Conservation (phyloP, 2,888 invertebrate species). For the Drosophila subquinaria region DNA sequence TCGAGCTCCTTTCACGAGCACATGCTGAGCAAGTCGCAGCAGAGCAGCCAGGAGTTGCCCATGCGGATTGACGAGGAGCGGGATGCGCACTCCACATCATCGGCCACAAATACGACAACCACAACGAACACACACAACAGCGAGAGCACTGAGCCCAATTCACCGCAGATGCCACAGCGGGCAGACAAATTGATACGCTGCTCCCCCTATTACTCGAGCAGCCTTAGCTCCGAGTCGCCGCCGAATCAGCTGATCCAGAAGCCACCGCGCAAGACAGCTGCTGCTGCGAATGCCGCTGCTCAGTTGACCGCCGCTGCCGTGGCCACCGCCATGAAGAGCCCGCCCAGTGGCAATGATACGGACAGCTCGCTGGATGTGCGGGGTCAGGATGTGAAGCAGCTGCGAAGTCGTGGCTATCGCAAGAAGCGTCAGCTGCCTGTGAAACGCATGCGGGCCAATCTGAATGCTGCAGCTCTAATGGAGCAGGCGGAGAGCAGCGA, state of each 20-base stretch:
- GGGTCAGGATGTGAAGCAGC: slow-evolving; percentile 89
- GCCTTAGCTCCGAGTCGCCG: slow-evolving; percentile 91
- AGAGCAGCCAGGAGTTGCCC: slow-evolving; percentile 83
- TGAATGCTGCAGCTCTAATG: slow-evolving; percentile 77
- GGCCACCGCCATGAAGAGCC: slow-evolving; percentile 88
- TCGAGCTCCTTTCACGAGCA: slow-evolving; percentile 89
- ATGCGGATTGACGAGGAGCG: slow-evolving; percentile 87
- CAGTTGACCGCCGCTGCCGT: slow-evolving; percentile 54
- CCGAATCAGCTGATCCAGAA: slow-evolving; percentile 88
- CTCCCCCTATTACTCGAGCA: slow-evolving; percentile 91
- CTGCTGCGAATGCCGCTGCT: slow-evolving; percentile 88
- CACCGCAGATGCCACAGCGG: slow-evolving; percentile 84
- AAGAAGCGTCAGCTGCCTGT: slow-evolving; percentile 88
- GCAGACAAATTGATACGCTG: slow-evolving; percentile 88
- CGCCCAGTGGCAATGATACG: slow-evolving; percentile 91
- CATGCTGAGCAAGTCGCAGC: slow-evolving; percentile 86
- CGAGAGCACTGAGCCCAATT: slow-evolving; percentile 85
- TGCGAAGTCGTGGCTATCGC: slow-evolving; percentile 89
- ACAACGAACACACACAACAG: slow-evolving; percentile 86
- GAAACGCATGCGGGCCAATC: slow-evolving; percentile 83
- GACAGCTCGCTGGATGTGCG: slow-evolving; percentile 89
- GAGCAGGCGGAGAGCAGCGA: slow-evolving; percentile 88
- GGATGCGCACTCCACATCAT: slow-evolving; percentile 83
- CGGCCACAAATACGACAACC: slow-evolving; percentile 83
- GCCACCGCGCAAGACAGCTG: slow-evolving; percentile 89